Evolutionary conservation across 1,140 invertebrate species (phyloP), one percentile per base, ranked within the genome.

Genomic region (Ooceraea biroi): DNA sequence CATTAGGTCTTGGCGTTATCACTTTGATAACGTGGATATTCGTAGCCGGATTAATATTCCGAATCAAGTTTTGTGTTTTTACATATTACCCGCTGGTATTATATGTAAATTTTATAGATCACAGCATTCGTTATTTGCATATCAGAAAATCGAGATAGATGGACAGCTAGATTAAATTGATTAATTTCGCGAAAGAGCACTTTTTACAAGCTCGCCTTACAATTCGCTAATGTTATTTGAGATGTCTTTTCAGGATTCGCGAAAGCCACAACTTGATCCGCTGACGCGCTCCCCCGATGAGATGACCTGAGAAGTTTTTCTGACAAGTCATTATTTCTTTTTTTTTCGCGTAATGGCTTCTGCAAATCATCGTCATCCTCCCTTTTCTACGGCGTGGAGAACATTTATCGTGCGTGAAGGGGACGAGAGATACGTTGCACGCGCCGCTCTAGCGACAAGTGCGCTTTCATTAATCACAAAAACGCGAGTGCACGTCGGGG

Each of bases 401-500:
- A 77, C 58, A 85, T 87, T 88, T 78, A 65, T 88, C 58, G 69
- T 61, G 50, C 46, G 58, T 22, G 30, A 55, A 61, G 58, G 8
- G 69, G 27, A 30, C 55, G 52, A 57, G 80, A 65, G 61, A 66
- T 60, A 65, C 22, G 72, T 63, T 83, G 78, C 83, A 60, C 65
- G 65, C 52, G 76, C 78, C 25, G 41, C 19, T 61, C 50, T 27
- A 36, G 73, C 82, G 61, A 57, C 71, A 60, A 85, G 73, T 77
- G 82, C 77, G 72, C 76, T 74, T 74, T 58, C 88, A 87, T 89
- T 89, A 89, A 89, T 89, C 82, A 89, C 61, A 57, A 71, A 46
- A 36, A 55, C 17, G 46, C 12, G 27, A n/a, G 44, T 57, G 76
- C 30, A 65, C 60, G 74, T 66, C 41, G 46, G 7, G 5, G 8